Percentiles rank a stretch among this genome's conserved stretches.
Evolutionary conservation across 2,797 vertebrate genomes (phyloP).

Genomic region (Craterocephalus amniculus): DNA sequence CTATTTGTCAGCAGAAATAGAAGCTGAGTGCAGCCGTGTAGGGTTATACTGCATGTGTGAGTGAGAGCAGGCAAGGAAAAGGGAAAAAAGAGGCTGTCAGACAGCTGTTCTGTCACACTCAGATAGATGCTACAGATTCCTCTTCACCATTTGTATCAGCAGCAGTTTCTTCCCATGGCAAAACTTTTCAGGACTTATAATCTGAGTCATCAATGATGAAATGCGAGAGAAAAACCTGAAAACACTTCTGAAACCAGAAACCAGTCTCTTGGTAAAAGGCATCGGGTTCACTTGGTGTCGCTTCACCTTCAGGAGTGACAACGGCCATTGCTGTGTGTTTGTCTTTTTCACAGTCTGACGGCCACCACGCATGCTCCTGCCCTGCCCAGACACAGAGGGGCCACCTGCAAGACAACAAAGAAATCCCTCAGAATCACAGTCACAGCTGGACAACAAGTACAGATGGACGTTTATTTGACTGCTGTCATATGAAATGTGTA

Average conservation of each 20-base stretch:
- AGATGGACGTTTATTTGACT: background rate
- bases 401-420: conserved; percentile 82
- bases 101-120: conserved; percentile 53
- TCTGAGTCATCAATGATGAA: background rate
- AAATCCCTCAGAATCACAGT: background rate
- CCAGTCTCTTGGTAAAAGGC: conserved; percentile 5
- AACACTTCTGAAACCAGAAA: conserved; percentile 17
- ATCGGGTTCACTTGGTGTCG: conserved; percentile 2
- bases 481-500: background rate
- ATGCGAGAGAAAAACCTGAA: conserved; percentile 29
- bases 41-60: conserved; percentile 17
- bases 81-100: conserved; percentile 8
- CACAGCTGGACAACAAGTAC: conserved; percentile 1
- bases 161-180: conserved; percentile 27
- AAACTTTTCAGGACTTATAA: conserved; percentile 22
- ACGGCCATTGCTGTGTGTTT: background rate
- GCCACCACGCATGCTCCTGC: conserved; percentile 96
- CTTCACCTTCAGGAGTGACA: background rate
- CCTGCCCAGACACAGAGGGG: conserved; percentile 94
- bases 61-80: conserved; percentile 21
- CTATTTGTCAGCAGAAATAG: conserved; percentile 63
- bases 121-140: conserved; percentile 41
- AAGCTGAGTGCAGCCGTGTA: conserved; percentile 45
- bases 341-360: conserved; percentile 86
- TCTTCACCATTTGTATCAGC: conserved; percentile 16